Percentiles rank a stretch among this genome's conserved stretches.
Evolutionary conservation across 1,140 invertebrate species (phyloP).

Genomic region (Episyrphus balteatus): DNA sequence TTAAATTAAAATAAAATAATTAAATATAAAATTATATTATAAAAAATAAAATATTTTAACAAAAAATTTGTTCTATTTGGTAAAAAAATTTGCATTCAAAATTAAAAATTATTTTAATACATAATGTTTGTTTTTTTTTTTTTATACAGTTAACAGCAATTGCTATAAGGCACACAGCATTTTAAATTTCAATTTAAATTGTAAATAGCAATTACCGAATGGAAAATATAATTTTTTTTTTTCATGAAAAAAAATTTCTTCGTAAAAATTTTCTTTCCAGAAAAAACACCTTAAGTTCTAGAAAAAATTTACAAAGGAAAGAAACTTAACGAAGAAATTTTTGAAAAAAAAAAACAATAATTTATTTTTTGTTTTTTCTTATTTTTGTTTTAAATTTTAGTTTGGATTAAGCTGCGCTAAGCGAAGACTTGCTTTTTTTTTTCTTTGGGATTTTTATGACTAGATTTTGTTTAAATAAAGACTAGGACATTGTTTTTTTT

Average conservation of each 20-base stretch:
- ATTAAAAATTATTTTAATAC: too few species aligned
- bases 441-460: slow-evolving; percentile 11
- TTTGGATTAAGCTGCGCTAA: slow-evolving; percentile 4
- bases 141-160: neutral
- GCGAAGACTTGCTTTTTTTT: neutral
- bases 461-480: slow-evolving; percentile 6
- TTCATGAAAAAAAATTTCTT: slow-evolving; percentile 3
- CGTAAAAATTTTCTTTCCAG: slow-evolving; percentile 6
- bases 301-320: slow-evolving; percentile 16
- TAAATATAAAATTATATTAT: too few species aligned
- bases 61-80: too few species aligned
- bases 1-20: too few species aligned
- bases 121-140: too few species aligned
- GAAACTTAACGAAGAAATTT: slow-evolving; percentile 9
- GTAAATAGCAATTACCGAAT: slow-evolving; percentile 4
- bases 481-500: too few species aligned
- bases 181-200: slow-evolving; percentile 6
- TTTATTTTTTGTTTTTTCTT: neutral
- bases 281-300: slow-evolving; percentile 29
- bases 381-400: neutral
- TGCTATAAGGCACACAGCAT: slow-evolving; percentile 9
- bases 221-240: slow-evolving; percentile 2
- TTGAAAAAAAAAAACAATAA: slow-evolving; percentile 8
- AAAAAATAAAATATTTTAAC: too few species aligned
- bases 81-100: too few species aligned